Evolutionary conservation across 2,888 invertebrate genomes (phyloP).

Genomic region (Caenorhabditis doughertyi): DNA sequence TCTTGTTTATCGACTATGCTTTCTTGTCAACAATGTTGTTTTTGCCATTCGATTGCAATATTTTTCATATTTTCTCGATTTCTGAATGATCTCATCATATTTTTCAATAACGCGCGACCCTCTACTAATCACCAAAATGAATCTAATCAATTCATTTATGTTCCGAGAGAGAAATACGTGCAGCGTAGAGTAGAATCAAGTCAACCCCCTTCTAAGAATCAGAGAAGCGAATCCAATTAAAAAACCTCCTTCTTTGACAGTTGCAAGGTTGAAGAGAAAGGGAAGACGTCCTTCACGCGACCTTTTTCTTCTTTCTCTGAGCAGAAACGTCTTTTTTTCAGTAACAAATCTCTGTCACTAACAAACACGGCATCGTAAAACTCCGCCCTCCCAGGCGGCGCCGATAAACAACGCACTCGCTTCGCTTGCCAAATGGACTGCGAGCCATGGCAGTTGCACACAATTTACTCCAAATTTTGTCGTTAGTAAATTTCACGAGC

Average conservation of each 20-base stretch:
- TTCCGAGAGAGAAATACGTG: not conserved
- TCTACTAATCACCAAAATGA: conserved; percentile 22
- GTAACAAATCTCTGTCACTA: conserved; percentile 31
- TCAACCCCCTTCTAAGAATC: not conserved
- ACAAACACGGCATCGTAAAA: conserved; percentile 32
- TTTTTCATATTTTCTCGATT: not conserved
- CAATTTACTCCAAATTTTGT: conserved; percentile 37
- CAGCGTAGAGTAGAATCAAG: not conserved
- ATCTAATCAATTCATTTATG: conserved; percentile 29
- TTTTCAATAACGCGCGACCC: conserved; percentile 10
- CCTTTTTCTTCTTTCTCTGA: conserved; percentile 19
- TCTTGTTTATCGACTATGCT: conserved; percentile 28
- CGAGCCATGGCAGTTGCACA: conserved; percentile 34
- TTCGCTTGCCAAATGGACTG: conserved; percentile 15
- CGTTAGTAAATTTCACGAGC: conserved; percentile 2
- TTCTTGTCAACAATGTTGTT: not conserved
- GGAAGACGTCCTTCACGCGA: conserved; percentile 58
- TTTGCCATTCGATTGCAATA: not conserved
- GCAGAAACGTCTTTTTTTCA: conserved; percentile 23
- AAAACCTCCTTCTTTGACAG: not conserved
- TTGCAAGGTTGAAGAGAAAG: conserved; percentile 35
- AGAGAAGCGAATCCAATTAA: conserved; percentile 55
- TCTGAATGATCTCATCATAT: conserved; percentile 14
- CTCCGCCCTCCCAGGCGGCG: conserved; percentile 28
- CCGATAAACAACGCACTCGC: conserved; percentile 50